Base-by-base conservation (phyloP, 2,113 vertebrate genomes). In the Mirounga angustirostris region DNA sequence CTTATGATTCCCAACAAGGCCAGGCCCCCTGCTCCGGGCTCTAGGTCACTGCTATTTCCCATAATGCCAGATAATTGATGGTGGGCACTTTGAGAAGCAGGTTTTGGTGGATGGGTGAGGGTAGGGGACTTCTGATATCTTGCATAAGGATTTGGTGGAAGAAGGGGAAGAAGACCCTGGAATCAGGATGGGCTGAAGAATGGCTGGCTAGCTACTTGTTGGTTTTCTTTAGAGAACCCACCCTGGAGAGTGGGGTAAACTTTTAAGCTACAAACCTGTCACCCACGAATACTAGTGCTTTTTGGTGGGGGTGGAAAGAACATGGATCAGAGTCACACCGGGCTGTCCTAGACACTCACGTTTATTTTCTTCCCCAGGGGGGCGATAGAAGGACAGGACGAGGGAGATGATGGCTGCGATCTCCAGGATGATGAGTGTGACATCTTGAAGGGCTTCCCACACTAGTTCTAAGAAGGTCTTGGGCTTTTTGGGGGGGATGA, bases 401-500 rank as follows among this genome's bases (percentile, higher is more conserved):
- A 99, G 98, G 21, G 99, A 99, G 98, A 99, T 99, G 98, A 99
- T 99, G 98, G 99, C 99, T 24, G 99, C 99, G 0, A 99, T 99
- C 98, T 99, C 99, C 98, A 99, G 98, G 97, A 99, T 99, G 97
- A 99, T 99, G 46, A 99, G 99, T 0, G 99, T 99, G 95, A 99
- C 99, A 46, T 99, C 99, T 98, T 99, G 99, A 88, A 99, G 99
- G 0, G 99, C 99, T 98, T 99, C 99, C 99, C 99, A 99, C 96
- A 99, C 99, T 98, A 99, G 99, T 98, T 99, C 99, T 98, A 99
- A 98, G 98, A 99, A 99, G 0, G 99, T 99, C 99, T 99, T 99
- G 96, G 99, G 67, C 98, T 99, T 99, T 95, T 99, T 99, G 0
- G 99, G 99, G 54, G 99, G 99, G 81, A 99, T 99, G 79, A 99